Conservation (phyloP, 2,797 vertebrate genomes). For the Oreonectes daqikongensis region DNA sequence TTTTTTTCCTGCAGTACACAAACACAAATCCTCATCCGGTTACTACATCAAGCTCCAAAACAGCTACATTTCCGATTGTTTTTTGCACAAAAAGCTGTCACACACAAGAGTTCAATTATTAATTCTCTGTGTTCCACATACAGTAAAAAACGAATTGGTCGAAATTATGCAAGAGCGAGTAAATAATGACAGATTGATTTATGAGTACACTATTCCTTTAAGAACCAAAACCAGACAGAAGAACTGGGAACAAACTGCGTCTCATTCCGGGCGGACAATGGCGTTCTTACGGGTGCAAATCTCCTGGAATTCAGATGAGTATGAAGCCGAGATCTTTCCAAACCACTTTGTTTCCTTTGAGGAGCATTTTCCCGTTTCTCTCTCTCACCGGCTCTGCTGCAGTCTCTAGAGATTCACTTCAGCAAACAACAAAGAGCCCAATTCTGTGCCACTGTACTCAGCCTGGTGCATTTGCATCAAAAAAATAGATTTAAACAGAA, state of each 20-base stretch:
- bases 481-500: neutral
- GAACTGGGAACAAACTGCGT: neutral
- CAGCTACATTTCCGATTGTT: neutral
- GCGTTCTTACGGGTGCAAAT: conserved; percentile 12
- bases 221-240: neutral
- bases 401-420: conserved; percentile 72
- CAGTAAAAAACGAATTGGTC: neutral
- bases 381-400: conserved; percentile 53
- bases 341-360: conserved; percentile 42
- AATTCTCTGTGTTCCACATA: neutral
- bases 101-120: too few relatives aligned
- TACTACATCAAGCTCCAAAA: neutral
- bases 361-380: conserved; percentile 29
- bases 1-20: neutral
- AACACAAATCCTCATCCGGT: too few relatives aligned
- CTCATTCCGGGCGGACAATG: conserved; percentile 19
- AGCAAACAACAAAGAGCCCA: conserved; percentile 60
- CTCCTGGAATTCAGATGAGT: conserved; percentile 31
- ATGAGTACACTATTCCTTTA: neutral
- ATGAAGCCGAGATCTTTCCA: conserved; percentile 51
- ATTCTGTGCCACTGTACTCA: conserved; percentile 56
- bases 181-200: neutral
- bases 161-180: neutral
- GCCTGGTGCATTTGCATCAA: conserved; percentile 48
- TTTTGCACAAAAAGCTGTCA: neutral